Evolutionary conservation across 2,113 vertebrate species (phyloP), one percentile per base, ranked within the genome.

Genomic region (Falco punctatus): DNA sequence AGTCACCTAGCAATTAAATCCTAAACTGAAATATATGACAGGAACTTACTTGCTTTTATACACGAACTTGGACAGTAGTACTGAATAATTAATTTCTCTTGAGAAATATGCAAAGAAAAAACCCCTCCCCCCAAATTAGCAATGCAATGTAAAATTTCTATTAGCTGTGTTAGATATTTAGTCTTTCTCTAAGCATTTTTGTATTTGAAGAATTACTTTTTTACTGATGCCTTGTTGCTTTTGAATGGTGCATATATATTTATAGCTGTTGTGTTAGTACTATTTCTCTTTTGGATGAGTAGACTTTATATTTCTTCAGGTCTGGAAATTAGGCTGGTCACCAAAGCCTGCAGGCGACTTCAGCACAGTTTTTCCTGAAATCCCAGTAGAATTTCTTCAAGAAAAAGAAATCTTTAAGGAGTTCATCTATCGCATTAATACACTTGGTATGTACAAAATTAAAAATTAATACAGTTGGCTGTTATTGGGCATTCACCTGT

Each of bases 281-380:
- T 55, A 0, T 33, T 58, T 82, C 46, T 86, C 10, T 10, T 93
- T 81, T 84, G 18, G 20, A 11, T 93, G 81, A 65, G 66, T 38
- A 64, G 10, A 26, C 17, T 75, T 54, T 5, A 33, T 65, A 6
- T 84, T 87, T 57, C n/a, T 80, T 81, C 67, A 99, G 99, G 99
- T 99, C 40, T 99, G 99, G 99, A 99, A 99, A 95, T 97, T 99
- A 58, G 99, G 99, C 74, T 99, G 99, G 99, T 99, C 99, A 51
- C 99, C 99, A 86, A 99, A 98, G 87, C 98, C 98, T 10, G 98
- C 97, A 84, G 99, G 99, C 93, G 99, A 99, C 72, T 99, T 99
- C 3, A 98, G 99, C 64, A 99, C 99, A 21, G 97, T 97, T 20
- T 98, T 99, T 88, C 99, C 99, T 19, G 99, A 99, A 98, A 99